Base-by-base conservation (phyloP, 2,113 vertebrate species). In the Cynocephalus volans region DNA sequence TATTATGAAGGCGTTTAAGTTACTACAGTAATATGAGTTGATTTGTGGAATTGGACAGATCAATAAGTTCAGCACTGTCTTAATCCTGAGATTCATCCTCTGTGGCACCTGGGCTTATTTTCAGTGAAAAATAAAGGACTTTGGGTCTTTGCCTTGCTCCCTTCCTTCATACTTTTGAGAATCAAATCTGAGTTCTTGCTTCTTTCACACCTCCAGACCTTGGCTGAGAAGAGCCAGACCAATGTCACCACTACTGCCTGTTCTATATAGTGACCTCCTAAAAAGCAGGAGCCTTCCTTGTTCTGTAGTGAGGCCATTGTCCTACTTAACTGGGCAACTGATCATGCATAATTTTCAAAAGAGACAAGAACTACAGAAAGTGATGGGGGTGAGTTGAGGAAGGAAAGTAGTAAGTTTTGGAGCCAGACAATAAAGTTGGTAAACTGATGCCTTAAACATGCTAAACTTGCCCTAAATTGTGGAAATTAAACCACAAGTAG, bases 391-490 rank as follows among this genome's bases (percentile, higher is more conserved):
- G 36, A 86, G 52, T 8, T 56, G 54, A 87, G 80, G 75, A 58
- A 90, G 64, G 31, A 93, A 80, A 56, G 9, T 21, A 62, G 12
- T 72, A 79, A 36, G 23, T 90, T 80, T 92, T 67, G 33, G 60
- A 72, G 33, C 50, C 48, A 70, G 95, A 94, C 81, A 84, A 83
- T 56, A 28, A 90, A 77, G 3, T 31, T 56, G 45, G 65, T 92
- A 62, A 88, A 73, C 11, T 6, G 23, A 79, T n/a, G 60, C 48
- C 67, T 65, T 94, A 75, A 80, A 84, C 21, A 69, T 72, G 56
- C 33, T 79, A 85, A 88, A 56, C 64, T 64, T 93, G 82, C 48
- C 77, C 94, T 95, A 70, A 77, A 75, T 80, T 91, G 64, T 94
- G 48, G 87, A 65, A 89, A 82, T 28, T 52, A 91, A 96, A 95